Evolutionary conservation across 2,113 vertebrate species (phyloP).

Genomic region (Microtus richardsoni): DNA sequence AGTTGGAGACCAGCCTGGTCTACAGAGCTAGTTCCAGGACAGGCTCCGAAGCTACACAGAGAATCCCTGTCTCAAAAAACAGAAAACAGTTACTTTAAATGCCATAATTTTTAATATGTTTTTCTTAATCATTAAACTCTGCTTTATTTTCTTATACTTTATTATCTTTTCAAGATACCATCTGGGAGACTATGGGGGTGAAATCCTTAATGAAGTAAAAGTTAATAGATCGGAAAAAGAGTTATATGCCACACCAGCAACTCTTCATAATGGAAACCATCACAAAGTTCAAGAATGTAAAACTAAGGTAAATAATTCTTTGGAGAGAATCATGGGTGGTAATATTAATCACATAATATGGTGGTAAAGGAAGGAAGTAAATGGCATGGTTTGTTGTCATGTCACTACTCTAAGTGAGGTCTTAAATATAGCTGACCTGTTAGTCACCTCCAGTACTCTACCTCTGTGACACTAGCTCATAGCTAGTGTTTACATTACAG

Average conservation of each 20-base stretch:
- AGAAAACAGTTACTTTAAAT: conserved; percentile 1
- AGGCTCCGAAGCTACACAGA: too few relatives aligned
- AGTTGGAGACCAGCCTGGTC: too few relatives aligned
- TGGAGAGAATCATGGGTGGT: not conserved
- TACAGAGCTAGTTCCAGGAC: too few relatives aligned
- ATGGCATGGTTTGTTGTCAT: not conserved
- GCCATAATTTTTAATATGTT: not conserved
- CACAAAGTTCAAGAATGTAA: conserved; percentile 93
- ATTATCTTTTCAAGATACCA: conserved; percentile 89
- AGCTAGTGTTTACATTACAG: conserved; percentile 12
- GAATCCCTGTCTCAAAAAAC: too few relatives aligned
- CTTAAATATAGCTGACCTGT: not conserved
- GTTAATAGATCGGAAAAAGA: conserved; percentile 92
- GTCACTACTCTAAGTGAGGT: not conserved
- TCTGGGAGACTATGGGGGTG: conserved; percentile 94
- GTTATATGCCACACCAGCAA: conserved; percentile 86
- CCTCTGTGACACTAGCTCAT: conserved; percentile 16
- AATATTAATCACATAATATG: conserved; percentile 14
- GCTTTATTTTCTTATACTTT: conserved; percentile 50
- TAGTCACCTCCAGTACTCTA: conserved; percentile 40
- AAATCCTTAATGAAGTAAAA: conserved; percentile 93
- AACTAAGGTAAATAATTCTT: conserved; percentile 88
- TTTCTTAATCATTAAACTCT: conserved; percentile 27
- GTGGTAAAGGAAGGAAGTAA: conserved; percentile 42
- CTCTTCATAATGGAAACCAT: conserved; percentile 92